These are phyloP conservation scores for Ramazzottius varieornatus DNA, from an alignment of 2,888 invertebrate species.

Conservation along the genomic window DNA sequence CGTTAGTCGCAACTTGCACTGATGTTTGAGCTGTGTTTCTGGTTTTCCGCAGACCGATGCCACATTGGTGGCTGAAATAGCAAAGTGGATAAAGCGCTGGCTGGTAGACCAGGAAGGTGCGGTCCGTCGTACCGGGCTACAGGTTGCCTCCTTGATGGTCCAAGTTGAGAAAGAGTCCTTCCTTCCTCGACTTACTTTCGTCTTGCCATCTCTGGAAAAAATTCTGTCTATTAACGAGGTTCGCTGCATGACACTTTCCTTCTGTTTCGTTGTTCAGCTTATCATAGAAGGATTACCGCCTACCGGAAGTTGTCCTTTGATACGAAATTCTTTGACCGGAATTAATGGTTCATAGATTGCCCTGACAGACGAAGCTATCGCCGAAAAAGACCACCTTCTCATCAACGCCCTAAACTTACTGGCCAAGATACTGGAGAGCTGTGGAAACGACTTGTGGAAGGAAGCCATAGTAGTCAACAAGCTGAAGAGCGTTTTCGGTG, in stretches of 20 bases:
- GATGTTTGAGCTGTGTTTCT: no score
- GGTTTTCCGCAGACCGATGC: no score
- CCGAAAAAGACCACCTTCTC: neutral
- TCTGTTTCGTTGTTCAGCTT: no score
- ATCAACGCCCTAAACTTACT: neutral
- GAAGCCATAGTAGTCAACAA: neutral
- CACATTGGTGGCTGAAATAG: no score
- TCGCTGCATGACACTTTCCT: neutral
- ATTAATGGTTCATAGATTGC: neutral
- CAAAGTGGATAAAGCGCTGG: constrained; percentile 35
- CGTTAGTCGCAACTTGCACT: no score
- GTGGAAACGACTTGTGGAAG: neutral
- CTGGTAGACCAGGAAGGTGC: constrained; percentile 35
- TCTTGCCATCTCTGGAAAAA: neutral
- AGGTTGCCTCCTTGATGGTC: neutral
- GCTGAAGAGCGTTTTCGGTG: neutral
- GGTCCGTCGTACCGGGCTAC: neutral
- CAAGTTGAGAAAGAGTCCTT: neutral
- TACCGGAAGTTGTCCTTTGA: no score
- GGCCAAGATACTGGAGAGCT: neutral
- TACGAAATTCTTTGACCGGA: no score
- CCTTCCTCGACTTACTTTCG: neutral
- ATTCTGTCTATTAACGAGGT: neutral
- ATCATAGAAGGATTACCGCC: no score
- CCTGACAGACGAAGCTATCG: neutral